phyloP scores from a whole-genome alignment of 2,113 vertebrate genomes.

The Oceanodroma tethys region DNA sequence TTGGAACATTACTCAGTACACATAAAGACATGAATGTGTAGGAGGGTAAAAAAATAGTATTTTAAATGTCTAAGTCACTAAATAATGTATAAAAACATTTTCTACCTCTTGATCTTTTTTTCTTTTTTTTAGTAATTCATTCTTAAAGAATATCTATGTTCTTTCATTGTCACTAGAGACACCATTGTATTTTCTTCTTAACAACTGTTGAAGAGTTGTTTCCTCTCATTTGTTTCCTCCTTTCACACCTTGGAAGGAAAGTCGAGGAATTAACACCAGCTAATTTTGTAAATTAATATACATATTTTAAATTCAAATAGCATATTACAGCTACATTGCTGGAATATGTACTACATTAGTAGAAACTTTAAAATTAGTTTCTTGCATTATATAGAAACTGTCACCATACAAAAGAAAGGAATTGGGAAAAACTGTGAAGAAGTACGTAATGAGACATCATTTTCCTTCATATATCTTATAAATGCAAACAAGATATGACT shows the following conservation, averaged over 20 bases:
- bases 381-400: neutral
- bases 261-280: neutral
- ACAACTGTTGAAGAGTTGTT: neutral
- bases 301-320: neutral
- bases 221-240: neutral
- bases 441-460: fast-evolving
- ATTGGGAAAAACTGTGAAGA: neutral
- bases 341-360: neutral
- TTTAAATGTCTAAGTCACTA: neutral
- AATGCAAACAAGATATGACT: neutral
- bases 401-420: neutral
- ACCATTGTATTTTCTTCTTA: neutral
- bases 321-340: neutral
- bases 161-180: neutral
- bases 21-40: neutral
- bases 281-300: neutral
- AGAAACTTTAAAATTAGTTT: neutral
- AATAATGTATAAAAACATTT: neutral
- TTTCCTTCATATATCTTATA: neutral
- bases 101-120: neutral
- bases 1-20: neutral
- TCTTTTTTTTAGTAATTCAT: neutral
- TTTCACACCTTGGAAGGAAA: neutral
- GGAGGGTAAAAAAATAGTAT: neutral
- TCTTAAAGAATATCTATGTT: neutral